A percentile compares a stretch with the other conserved stretches of the same genome.
Evolutionary conservation across 2,888 invertebrate species (phyloP).

Genomic region (Eupithecia dodoneata): DNA sequence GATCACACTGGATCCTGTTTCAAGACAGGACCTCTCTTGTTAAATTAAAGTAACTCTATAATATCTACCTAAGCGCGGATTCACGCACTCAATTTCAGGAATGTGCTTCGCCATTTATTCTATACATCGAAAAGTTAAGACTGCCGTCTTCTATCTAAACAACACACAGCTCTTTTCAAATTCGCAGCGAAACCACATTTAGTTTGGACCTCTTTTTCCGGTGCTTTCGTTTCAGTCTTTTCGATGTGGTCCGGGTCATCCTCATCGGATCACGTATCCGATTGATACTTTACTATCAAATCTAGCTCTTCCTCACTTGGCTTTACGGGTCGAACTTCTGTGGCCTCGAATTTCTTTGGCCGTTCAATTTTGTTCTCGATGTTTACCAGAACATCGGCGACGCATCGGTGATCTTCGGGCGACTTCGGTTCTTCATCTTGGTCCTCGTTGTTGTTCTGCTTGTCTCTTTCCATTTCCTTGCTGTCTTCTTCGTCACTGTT

Average conservation of each 20-base stretch:
- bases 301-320: constrained; percentile 77
- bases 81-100: constrained; percentile 22
- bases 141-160: constrained; percentile 76
- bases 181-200: constrained; percentile 77
- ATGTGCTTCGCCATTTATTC: constrained; percentile 25
- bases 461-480: constrained; percentile 69
- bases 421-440: constrained; percentile 66
- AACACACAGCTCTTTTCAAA: constrained; percentile 76
- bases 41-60: not conserved
- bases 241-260: constrained; percentile 57
- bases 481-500: constrained; percentile 76
- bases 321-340: constrained; percentile 67
- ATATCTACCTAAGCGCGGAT: not conserved
- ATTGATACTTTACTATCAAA: constrained; percentile 77
- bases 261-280: constrained; percentile 83
- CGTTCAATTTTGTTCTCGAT: constrained; percentile 76
- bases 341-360: constrained; percentile 72
- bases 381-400: constrained; percentile 77
- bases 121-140: constrained; percentile 59
- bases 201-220: constrained; percentile 67
- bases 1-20: not conserved
- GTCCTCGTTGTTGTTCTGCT: constrained; percentile 69
- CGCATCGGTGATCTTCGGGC: constrained; percentile 67
- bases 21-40: not conserved
- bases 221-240: constrained; percentile 69